A percentile compares a stretch with the other conserved stretches of the same genome.
Conservation (phyloP, 2,797 vertebrate species). For the Galaxias olidus region DNA sequence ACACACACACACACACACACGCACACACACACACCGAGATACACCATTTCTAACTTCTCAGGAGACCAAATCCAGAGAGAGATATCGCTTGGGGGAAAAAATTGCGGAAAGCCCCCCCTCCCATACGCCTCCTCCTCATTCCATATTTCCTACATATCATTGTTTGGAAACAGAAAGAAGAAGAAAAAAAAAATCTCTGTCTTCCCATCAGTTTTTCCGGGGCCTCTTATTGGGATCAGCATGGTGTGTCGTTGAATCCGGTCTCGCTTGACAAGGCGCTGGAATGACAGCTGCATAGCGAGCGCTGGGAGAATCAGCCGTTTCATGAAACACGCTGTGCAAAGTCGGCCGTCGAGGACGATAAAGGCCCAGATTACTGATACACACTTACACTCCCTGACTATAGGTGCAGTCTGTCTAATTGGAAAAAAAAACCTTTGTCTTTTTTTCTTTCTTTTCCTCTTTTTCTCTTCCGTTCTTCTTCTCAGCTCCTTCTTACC, state of each 20-base stretch:
- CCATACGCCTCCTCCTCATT: constrained; percentile 47
- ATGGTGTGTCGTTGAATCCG: constrained; percentile 65
- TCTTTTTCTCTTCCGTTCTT: constrained; percentile 42
- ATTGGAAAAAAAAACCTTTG: constrained; percentile 32
- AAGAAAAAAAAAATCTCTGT: constrained; percentile 14
- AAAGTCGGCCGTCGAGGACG: constrained; percentile 68
- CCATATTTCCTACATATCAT: constrained; percentile 48
- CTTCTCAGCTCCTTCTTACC: constrained; percentile 27
- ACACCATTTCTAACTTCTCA: constrained; percentile 22
- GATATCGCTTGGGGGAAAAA: constrained; percentile 24
- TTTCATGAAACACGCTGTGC: constrained; percentile 67
- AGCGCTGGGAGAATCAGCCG: constrained; percentile 54
- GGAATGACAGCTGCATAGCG: constrained; percentile 69
- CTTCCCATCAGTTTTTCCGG: constrained; percentile 65
- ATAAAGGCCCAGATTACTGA: too few species aligned
- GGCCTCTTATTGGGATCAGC: constrained; percentile 71
- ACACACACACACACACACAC: constrained; percentile 6
- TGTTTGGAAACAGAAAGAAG: not conserved
- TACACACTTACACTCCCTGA: too few species aligned
- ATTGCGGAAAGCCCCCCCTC: constrained; percentile 18
- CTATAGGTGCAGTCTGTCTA: too few species aligned
- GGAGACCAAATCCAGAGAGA: constrained; percentile 25
- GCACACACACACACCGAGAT: constrained; percentile 17
- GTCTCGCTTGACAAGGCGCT: constrained; percentile 67
- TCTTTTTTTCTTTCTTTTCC: constrained; percentile 46